Base-by-base conservation (phyloP, 1,140 invertebrate genomes). In the Heliconius melpomene region DNA sequence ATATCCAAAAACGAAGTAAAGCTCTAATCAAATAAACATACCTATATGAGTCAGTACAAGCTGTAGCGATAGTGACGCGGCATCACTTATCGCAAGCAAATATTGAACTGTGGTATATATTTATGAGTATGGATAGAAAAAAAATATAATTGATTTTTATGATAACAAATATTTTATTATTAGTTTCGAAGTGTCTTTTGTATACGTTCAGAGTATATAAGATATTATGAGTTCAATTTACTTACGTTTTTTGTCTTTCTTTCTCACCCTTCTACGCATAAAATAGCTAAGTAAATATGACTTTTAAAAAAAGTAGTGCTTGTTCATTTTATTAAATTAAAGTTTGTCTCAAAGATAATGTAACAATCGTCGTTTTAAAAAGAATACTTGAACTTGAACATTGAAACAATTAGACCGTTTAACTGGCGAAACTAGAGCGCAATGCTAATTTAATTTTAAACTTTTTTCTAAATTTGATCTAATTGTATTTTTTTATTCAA, bases 81-180 rank as follows among this genome's bases (percentile, higher is more conserved):
- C 73, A 70, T 71, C 78, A 60, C 78, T 75, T 79, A 75, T 72
- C 78, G 54, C 46, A 26, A 38, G 71, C 50, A 79, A 79, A 79
- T 75, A 75, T 74, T 75, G 60, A 66, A 71, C 36, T 75, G 38
- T 50, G 52, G 20, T 75, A 70, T 54, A 79, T 70, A 79, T 54
- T 75, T 70, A 50, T 71, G 13, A 54, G 78, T 79, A 78, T 23
- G 26, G 72, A 20, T 40, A 74, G 36, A 52, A 74, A 46, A 60
- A 78, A 71, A 71, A 54, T 1, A 71, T 40, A 72, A 11, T n/a
- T 29, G 20, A 5, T 72, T 38, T 72, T 9, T 20, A 23, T 57
- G n/a, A n/a, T 3, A 13, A 29, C 11, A 2, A 29, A 66, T 29
- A 29, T 66, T 66, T 29, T 29, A 66, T 16, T 29, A 23, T 29